Base-by-base conservation (phyloP, 2,797 vertebrate genomes). In the Tauraco hartlaubi region DNA sequence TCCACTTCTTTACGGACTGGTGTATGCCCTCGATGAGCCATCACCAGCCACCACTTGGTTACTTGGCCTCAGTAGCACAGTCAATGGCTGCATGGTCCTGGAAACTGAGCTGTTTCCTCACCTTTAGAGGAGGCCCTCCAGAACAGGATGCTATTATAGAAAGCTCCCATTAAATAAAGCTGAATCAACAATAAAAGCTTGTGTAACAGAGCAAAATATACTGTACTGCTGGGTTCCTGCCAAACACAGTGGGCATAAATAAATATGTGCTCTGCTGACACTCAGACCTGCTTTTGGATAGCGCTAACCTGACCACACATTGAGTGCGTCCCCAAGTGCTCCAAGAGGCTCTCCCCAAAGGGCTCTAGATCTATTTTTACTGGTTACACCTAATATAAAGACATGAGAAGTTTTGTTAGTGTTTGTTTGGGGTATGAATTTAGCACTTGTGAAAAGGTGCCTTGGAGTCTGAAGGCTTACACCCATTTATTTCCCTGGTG, bases 171-270 rank as follows among this genome's bases (percentile, higher is more conserved):
- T 92, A 95, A 95, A 95, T 88, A 94, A 95, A 90, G 62, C 64
- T 96, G 92, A 94, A 90, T 93, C 79, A 76, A 96, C 85, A 96
- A 71, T 92, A 92, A 93, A 93, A 82, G 85, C 64, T 73, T 93
- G 44, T 91, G 73, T 73, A 96, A 94, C 23, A 78, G 75, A 39
- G 5, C 54, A 93, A 86, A 95, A 96, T 87, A 93, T 52, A 90
- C 63, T 41, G 52, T 74, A 63, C 81, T 8, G 31, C 80, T 93
- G 95, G 81, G 64, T 14, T 80, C 37, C 64, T 96, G 95, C 95
- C 96, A 97, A 76, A 88, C 62, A 58, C 79, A 87, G 74, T 44
- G 58, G 88, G 58, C 84, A 96, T 92, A 94, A 94, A 96, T 94
- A 97, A 96, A 97, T 87, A 90, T 26, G 11, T 92, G 75, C 64